Percentiles rank a stretch among this genome's conserved stretches.
phyloP scores from a whole-genome alignment of 1,140 invertebrate genomes.

The Carposina sasakii region DNA sequence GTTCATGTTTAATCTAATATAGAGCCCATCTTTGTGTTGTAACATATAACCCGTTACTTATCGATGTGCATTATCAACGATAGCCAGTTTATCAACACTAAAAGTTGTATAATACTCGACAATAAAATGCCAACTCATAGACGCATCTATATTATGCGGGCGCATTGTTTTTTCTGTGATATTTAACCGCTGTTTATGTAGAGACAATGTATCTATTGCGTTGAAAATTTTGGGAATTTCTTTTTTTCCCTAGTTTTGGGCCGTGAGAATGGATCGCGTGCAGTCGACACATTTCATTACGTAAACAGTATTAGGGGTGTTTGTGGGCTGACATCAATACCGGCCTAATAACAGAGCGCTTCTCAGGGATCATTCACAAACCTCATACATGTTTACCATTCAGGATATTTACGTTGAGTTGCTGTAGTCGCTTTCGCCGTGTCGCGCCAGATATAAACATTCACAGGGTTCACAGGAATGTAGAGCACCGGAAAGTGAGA shows the following conservation, averaged over 20 bases:
- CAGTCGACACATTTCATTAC: slow-evolving; percentile 54
- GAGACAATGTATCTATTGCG: slow-evolving; percentile 55
- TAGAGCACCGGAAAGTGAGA: slow-evolving; percentile 34
- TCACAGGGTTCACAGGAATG: slow-evolving; percentile 19
- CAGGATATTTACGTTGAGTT: no score
- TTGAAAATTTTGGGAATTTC: slow-evolving; percentile 49
- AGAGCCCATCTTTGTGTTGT: no score
- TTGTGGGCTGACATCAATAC: slow-evolving; percentile 31
- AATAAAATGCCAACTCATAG: slow-evolving; percentile 2
- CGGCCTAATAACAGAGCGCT: slow-evolving; percentile 9
- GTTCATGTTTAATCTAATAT: no score
- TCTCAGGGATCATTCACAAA: neutral
- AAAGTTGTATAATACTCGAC: no score
- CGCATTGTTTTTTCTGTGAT: slow-evolving; percentile 35
- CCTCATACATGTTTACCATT: slow-evolving; percentile 2
- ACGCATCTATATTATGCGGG: slow-evolving; percentile 25
- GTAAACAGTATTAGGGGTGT: slow-evolving; percentile 54
- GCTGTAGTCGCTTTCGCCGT: no score
- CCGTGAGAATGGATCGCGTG: slow-evolving; percentile 62
- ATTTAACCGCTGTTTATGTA: slow-evolving; percentile 53
- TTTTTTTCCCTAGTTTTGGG: slow-evolving; percentile 48
- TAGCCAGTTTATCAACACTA: no score
- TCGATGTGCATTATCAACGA: no score
- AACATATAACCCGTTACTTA: no score
- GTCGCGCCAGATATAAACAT: no score